Evolutionary conservation across 2,797 vertebrate species (phyloP), one percentile per base, ranked within the genome.

Genomic region (Bovichtus variegatus): DNA sequence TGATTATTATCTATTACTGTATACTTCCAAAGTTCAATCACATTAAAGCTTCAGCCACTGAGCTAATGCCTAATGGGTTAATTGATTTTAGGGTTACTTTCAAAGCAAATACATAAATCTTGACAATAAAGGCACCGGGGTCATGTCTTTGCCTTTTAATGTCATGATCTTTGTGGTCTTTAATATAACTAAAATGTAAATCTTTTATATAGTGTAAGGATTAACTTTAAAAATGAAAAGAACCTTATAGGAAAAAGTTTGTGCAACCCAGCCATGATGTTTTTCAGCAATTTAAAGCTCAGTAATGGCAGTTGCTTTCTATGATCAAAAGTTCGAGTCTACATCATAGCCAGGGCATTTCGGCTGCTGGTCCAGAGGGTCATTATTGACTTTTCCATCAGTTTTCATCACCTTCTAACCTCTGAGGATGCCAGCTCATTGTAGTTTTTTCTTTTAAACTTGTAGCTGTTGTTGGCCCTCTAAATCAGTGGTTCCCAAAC

Each of bases 321-420:
- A 51, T 68, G 55, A 78, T 63, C 36, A 76, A 51, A 73, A 38
- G 31, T 63, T 25, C 15, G 44, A 46, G 31, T 19, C 44, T 11
- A 25, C 69, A 62, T 71, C 74, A 49, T 63, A 59, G 53, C 59
- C 27, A 16, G 36, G 7, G 43, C 38, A 25, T 51, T 40, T 62
- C 4, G 25, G 72, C 71, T 47, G 79, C 86, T 90, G 82, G 70
- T 90, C 80, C 59, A 13, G 11, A 44, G 64, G 69, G 80, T 78
- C 71, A 74, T 80, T 83, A 88, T 81, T 78, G 78, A 89, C 64
- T 87, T 85, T 73, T 50, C 77, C 75, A 82, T 90, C 90, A 86
- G 77, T 63, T 64, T 49, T 63, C 71, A 81, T 84, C 74, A 62
- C 54, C 65, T 36, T 80, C 43, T 44, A 74, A 80, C 65, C 76